Evolutionary conservation across 2,113 vertebrate species (phyloP), one percentile per base, ranked within the genome.

Genomic region (Vulpes ferrilata): DNA sequence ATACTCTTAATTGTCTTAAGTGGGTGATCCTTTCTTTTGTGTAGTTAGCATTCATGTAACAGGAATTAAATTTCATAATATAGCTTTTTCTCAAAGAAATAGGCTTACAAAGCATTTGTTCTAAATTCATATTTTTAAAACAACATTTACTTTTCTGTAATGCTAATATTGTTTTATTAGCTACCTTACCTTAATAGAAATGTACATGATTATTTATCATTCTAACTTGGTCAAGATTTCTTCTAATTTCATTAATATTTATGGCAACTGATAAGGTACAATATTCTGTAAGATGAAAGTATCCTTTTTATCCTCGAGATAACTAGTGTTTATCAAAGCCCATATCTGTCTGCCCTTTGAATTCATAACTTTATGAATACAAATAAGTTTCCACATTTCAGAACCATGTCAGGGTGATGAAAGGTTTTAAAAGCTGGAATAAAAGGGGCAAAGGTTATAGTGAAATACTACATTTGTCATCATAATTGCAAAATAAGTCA

Each of bases 391-490:
- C 62, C 64, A 95, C 48, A 95, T 97, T 97, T 96, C 91, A 93
- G 88, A 98, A 88, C 78, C 67, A 60, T 79, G 86, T 97, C 96
- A 97, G 55, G 8, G 73, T 98, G 88, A 90, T 97, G 67, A 97
- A 96, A 98, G 78, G 82, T 96, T 93, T 88, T 97, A 93, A 97
- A 97, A 95, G 74, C 96, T 97, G 93, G 43, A 67, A 95, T 96
- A 96, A 79, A 97, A 97, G 93, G 97, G 82, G 43, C 98, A 98
- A 98, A 98, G 95, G 96, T 98, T 97, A 98, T 83, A 86, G 53
- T 88, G 87, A 98, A 99, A 97, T 97, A 95, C 32, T 91, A 74
- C 25, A 96, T 98, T 98, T 98, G 91, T 96, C 97, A 95, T 96
- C 88, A 81, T 97, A 96, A 95, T 95, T 98, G 79, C 94, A 97